Conservation (phyloP, 2,888 invertebrate genomes). For the Agrochola lychnidis region DNA sequence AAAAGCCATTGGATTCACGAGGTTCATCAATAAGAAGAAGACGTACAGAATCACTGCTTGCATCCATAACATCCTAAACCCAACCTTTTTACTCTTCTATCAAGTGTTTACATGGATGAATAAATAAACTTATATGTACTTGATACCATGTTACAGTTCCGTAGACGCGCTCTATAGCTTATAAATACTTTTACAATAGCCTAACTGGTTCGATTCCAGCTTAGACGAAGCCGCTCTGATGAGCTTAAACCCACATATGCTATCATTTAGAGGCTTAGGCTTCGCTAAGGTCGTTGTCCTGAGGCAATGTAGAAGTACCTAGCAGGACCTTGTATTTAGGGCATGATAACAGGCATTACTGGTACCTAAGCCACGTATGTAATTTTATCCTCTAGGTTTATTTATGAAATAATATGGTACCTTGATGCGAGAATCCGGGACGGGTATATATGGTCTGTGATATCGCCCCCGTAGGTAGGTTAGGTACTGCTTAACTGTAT, state of each 20-base stretch:
- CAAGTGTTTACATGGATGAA: neutral
- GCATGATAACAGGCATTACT: constrained; percentile 33
- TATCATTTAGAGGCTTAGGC: constrained; percentile 50
- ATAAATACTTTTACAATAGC: constrained; percentile 12
- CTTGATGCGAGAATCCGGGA: neutral
- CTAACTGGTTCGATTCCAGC: constrained; percentile 59
- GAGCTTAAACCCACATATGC: constrained; percentile 49
- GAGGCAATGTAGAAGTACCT: constrained; percentile 8
- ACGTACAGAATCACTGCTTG: neutral
- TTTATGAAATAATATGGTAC: constrained; percentile 1
- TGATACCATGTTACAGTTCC: neutral
- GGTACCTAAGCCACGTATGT: constrained; percentile 6
- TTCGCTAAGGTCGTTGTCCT: constrained; percentile 49
- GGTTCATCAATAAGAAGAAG: neutral
- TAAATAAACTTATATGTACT: neutral
- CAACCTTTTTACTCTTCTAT: neutral
- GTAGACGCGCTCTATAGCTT: constrained; percentile 19
- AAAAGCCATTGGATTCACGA: neutral
- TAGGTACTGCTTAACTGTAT: neutral
- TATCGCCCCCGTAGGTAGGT: neutral
- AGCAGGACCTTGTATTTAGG: constrained; percentile 25
- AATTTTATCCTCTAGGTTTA: constrained; percentile 26
- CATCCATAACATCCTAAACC: neutral
- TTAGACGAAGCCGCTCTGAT: constrained; percentile 45
- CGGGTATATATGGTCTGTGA: no score